Base-by-base conservation (phyloP, 1,140 invertebrate genomes). In the Solenopsis fugax region DNA sequence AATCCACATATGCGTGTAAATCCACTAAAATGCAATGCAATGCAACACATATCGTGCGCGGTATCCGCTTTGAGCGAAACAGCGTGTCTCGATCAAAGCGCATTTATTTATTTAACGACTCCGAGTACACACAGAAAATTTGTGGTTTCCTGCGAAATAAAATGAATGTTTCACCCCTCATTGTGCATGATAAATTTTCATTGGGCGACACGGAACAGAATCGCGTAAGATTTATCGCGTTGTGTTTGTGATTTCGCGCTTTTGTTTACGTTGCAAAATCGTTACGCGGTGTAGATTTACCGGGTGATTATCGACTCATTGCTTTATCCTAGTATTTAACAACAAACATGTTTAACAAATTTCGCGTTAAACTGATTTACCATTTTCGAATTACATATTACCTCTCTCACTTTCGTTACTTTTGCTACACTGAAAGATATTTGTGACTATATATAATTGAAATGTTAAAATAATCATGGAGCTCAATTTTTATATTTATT, bases 121-220 rank as follows among this genome's bases (percentile, higher is more conserved):
- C 1, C 37, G 65, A 34, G 4, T n/a, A 24, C n/a, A 2, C 62
- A 29, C 29, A 48, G 41, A 60, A 75, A 60, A 84, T 84, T 73
- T 60, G 80, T 48, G 80, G 69, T 84, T 84, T 84, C 41, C 54
- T 37, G 65, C 37, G 16, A 58, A 82, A 58, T 82, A 82, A 82
- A 82, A 73, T 34, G 13, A 69, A 69, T 21, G 24, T 29, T n/a
- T 34, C 16, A 7, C 37, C 45, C n/a, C 48, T 81, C 48, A 58
- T 81, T 60, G 41, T 24, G 7, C 21, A 29, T 73, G 67, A 62
- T 50, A 56, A 71, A 73, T 75, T 60, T 75, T 73, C 37, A 37
- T 60, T 4, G 18, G 54, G 0, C n/a, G 16, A 45, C 75, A 12
- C 41, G 76, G n/a, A 52, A 41, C 60, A 52, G 65, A 29, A 82